phyloP scores from a whole-genome alignment of 2,113 vertebrate species.

The Ptyas mucosa region DNA sequence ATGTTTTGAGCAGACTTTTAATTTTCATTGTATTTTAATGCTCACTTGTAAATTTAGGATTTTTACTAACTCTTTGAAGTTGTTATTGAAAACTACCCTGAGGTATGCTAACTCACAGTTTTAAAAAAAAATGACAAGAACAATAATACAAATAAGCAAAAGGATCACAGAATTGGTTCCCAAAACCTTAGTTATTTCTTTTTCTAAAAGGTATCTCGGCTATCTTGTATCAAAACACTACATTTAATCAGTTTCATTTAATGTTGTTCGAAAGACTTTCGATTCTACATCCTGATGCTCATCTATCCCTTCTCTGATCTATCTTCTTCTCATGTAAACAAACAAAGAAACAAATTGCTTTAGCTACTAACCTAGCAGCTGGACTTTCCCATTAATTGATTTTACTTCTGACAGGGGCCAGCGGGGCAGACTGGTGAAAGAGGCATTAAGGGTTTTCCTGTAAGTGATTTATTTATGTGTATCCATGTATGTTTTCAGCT shows the following conservation, averaged over 20 bases:
- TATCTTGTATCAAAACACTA: not conserved
- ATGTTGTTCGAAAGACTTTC: not conserved
- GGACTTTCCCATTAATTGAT: not conserved
- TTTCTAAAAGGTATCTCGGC: not conserved
- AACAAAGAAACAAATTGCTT: not conserved
- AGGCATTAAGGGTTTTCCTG: constrained; percentile 67
- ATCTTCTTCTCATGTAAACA: not conserved
- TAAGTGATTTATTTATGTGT: constrained; percentile 70
- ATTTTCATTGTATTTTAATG: not conserved
- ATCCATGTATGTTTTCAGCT: not conserved
- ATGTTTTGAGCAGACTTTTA: not conserved
- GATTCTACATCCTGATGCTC: not conserved
- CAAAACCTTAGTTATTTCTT: not conserved
- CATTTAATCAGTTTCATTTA: not conserved
- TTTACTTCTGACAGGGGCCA: constrained; percentile 72
- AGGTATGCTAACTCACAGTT: not conserved
- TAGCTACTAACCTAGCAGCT: not conserved
- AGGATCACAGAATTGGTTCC: not conserved
- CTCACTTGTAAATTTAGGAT: not conserved
- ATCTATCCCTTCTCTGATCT: not conserved
- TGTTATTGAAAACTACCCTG: not conserved
- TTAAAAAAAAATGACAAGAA: not conserved
- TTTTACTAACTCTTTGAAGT: not conserved
- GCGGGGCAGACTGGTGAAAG: constrained; percentile 73
- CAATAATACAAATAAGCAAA: not conserved